phyloP scores from a whole-genome alignment of 2,888 invertebrate genomes.

The Psylliodes chrysocephalus region DNA sequence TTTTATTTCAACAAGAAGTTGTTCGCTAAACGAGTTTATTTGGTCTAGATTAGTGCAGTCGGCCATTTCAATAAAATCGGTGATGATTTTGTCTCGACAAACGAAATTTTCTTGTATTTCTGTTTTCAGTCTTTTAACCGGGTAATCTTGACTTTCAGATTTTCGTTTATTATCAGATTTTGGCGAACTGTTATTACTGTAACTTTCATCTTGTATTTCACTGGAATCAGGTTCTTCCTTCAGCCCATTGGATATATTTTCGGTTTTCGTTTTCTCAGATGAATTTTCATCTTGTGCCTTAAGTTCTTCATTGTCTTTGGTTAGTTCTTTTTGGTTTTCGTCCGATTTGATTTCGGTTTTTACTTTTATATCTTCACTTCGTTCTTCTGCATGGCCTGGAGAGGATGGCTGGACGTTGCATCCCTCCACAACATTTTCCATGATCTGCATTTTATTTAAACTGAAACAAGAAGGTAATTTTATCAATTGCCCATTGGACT shows the following conservation, averaged over 20 bases:
- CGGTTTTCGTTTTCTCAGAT: conserved; percentile 27
- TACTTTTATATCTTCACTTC: conserved; percentile 47
- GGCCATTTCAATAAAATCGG: conserved; percentile 72
- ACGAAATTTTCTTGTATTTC: conserved; percentile 59
- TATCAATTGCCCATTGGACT: too few species aligned
- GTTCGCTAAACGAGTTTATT: conserved; percentile 73
- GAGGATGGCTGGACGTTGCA: conserved; percentile 62
- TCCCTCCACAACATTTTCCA: conserved; percentile 67
- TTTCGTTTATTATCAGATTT: conserved; percentile 43
- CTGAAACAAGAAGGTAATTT: conserved; percentile 62
- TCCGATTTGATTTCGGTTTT: conserved; percentile 41
- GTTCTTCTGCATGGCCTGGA: conserved; percentile 62
- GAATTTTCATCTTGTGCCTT: conserved; percentile 33
- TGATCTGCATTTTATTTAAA: conserved; percentile 71
- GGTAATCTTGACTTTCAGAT: conserved; percentile 50
- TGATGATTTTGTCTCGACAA: conserved; percentile 70
- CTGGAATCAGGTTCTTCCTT: conserved; percentile 39
- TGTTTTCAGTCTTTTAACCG: conserved; percentile 57
- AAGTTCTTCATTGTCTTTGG: conserved; percentile 33
- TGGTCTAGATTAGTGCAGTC: conserved; percentile 72
- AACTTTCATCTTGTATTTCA: conserved; percentile 45
- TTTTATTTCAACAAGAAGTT: conserved; percentile 74
- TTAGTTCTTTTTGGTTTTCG: conserved; percentile 32
- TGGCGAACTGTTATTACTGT: conserved; percentile 43
- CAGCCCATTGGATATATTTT: conserved; percentile 36